Evolutionary conservation across 2,797 vertebrate species (phyloP).

Genomic region (Agapornis canus): DNA sequence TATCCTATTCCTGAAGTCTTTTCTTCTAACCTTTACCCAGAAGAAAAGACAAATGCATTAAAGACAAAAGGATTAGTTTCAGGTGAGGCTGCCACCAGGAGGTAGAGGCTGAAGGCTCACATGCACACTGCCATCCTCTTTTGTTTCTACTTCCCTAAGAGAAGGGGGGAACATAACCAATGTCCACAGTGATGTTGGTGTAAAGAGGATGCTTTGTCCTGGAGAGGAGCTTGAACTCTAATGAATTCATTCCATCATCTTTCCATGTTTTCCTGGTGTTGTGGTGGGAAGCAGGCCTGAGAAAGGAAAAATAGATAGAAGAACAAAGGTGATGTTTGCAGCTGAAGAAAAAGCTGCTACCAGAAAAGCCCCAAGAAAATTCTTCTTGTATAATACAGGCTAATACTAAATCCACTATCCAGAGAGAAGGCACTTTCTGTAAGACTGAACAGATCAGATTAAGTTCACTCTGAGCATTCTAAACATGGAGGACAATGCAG

Average conservation of each 20-base stretch:
- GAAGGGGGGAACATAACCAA: constrained; percentile 51
- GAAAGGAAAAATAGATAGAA: neutral
- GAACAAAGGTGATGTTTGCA: neutral
- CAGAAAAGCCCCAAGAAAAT: neutral
- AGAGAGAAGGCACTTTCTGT: neutral
- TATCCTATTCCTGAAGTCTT: neutral
- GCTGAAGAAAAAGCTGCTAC: neutral
- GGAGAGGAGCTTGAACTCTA: constrained; percentile 70
- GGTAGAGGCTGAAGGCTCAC: neutral
- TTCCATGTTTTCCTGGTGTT: constrained; percentile 70
- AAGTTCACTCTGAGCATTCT: neutral
- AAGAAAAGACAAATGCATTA: neutral
- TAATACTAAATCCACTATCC: neutral
- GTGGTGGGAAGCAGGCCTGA: constrained; percentile 33
- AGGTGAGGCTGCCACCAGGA: neutral
- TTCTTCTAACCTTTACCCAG: neutral
- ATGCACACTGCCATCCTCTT: neutral
- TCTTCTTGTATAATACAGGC: neutral
- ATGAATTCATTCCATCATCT: constrained; percentile 76
- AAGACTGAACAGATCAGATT: neutral
- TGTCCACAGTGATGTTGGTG: constrained; percentile 75
- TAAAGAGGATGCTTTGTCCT: constrained; percentile 67
- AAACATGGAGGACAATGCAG: neutral
- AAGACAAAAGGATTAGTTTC: neutral
- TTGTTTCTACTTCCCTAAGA: neutral